Conservation (phyloP, 2,888 invertebrate genomes). For the Ectropis crepuscularia region DNA sequence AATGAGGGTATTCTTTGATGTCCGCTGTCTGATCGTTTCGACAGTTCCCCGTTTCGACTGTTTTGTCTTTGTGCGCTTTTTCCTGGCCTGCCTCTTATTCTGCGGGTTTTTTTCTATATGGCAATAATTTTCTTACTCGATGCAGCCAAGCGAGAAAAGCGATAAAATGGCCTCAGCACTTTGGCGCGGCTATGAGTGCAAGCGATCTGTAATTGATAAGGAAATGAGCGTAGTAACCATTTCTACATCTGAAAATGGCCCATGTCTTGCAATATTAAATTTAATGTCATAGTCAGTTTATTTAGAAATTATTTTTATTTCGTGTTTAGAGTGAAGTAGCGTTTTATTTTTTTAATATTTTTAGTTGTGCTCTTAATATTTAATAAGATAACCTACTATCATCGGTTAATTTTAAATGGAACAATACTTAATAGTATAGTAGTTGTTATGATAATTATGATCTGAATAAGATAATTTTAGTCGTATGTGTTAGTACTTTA, state of each 20-base stretch:
- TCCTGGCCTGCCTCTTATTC: conserved; percentile 62
- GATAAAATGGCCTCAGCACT: conserved; percentile 75
- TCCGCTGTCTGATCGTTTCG: conserved; percentile 52
- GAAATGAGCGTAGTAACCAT: conserved; percentile 23
- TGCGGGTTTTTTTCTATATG: conserved; percentile 63
- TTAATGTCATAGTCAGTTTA: not conserved
- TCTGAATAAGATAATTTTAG: too few species aligned
- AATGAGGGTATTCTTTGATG: conserved; percentile 38
- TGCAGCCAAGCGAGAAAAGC: conserved; percentile 70
- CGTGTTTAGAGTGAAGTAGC: too few species aligned
- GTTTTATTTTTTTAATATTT: too few species aligned
- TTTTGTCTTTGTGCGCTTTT: conserved; percentile 65
- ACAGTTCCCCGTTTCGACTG: conserved; percentile 57
- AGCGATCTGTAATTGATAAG: conserved; percentile 32
- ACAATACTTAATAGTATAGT: too few species aligned
- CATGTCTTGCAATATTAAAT: conserved; percentile 8
- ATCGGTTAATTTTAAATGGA: too few species aligned
- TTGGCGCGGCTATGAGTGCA: conserved; percentile 55
- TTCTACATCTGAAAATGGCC: conserved; percentile 16
- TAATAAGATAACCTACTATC: too few species aligned
- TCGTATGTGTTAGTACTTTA: too few species aligned
- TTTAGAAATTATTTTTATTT: not conserved
- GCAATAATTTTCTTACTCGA: conserved; percentile 74
- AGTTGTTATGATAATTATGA: too few species aligned
- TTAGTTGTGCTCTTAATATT: too few species aligned